Percentiles rank a stretch among this genome's conserved stretches.
Evolutionary conservation across 2,797 vertebrate genomes (phyloP).

Genomic region (Knipowitschia caucasica): DNA sequence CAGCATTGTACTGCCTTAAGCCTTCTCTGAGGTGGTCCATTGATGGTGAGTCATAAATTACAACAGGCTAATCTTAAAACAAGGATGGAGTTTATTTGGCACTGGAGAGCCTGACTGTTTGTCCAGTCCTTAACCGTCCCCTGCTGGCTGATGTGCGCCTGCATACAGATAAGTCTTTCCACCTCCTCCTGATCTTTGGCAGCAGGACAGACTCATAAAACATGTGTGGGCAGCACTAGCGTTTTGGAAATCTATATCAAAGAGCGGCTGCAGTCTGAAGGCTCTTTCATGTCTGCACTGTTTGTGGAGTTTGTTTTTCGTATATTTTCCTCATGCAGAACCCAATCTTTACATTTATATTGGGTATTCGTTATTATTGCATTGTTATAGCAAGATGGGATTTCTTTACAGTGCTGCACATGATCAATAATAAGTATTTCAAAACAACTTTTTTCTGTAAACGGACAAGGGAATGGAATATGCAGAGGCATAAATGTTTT

Average conservation of each 20-base stretch:
- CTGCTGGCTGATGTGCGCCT: constrained; percentile 61
- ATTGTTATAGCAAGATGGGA: neutral
- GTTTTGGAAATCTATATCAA: constrained; percentile 42
- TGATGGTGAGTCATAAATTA: constrained; percentile 72
- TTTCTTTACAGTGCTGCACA: neutral
- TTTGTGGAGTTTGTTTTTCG: constrained; percentile 27
- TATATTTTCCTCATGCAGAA: neutral
- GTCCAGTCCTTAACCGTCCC: constrained; percentile 46
- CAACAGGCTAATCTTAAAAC: constrained; percentile 47
- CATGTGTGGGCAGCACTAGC: constrained; percentile 30
- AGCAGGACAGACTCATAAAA: constrained; percentile 47
- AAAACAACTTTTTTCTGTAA: neutral
- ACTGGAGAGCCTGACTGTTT: constrained; percentile 53
- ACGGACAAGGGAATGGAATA: neutral
- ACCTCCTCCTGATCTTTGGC: constrained; percentile 34
- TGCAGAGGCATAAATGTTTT: neutral
- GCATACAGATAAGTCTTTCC: constrained; percentile 70
- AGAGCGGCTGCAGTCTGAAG: constrained; percentile 14
- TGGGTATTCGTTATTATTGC: constrained; percentile 8
- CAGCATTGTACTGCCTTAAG: constrained; percentile 49
- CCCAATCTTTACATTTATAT: constrained; percentile 9
- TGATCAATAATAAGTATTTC: neutral
- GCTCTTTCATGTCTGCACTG: constrained; percentile 7
- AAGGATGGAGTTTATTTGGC: constrained; percentile 44
- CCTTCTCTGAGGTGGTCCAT: constrained; percentile 44